Evolutionary conservation across 2,113 vertebrate species (phyloP).

Genomic region (Ardeotis arabs): DNA sequence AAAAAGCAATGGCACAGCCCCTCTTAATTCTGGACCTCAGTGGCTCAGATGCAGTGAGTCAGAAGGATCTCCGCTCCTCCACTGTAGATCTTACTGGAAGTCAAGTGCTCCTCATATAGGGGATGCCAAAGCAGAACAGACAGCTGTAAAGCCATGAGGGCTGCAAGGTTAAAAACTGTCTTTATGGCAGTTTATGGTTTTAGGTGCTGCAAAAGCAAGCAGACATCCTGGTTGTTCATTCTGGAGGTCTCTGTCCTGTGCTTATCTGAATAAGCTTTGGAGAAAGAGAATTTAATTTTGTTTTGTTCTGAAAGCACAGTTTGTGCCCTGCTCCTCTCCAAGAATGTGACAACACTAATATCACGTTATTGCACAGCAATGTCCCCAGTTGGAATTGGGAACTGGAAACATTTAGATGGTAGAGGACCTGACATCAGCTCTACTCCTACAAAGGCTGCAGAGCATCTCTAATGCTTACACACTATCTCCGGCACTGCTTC

Average conservation of each 20-base stretch:
- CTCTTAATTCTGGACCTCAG: background rate
- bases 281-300: background rate
- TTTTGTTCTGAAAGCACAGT: background rate
- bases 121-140: background rate
- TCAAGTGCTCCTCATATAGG: background rate
- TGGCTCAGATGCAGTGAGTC: background rate
- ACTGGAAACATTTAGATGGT: background rate
- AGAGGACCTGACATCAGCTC: background rate
- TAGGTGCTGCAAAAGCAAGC: background rate
- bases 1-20: background rate
- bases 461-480: background rate
- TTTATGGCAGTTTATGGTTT: background rate
- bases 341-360: slow-evolving; percentile 3
- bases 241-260: background rate
- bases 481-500: background rate
- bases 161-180: background rate
- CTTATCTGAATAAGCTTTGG: background rate
- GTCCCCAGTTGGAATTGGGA: background rate
- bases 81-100: background rate
- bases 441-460: background rate
- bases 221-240: background rate
- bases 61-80: background rate
- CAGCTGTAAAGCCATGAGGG: background rate
- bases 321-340: slow-evolving; percentile 8
- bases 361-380: background rate